A percentile compares a stretch with the other conserved stretches of the same genome.
Evolutionary conservation across 2,113 vertebrate species (phyloP).

Genomic region (Strix uralensis): DNA sequence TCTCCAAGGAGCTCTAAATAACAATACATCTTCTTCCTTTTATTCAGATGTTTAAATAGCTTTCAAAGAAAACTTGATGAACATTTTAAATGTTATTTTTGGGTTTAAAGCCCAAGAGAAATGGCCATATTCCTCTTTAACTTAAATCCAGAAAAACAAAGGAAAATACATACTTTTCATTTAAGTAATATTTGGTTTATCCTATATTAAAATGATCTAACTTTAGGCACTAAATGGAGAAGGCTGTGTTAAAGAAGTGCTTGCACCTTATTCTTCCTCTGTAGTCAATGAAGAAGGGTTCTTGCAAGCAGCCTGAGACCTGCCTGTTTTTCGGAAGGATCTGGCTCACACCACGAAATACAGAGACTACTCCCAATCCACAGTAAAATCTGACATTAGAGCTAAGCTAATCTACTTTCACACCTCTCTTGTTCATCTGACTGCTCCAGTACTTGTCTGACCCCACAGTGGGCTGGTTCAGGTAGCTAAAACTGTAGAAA

Average conservation of each 20-base stretch:
- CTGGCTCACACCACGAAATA: background rate
- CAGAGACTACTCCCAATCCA: background rate
- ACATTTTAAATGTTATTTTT: background rate
- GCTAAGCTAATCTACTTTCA: background rate
- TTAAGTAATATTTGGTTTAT: background rate
- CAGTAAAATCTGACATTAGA: background rate
- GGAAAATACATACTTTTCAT: background rate
- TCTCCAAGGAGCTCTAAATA: constrained; percentile 49
- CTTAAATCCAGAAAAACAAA: background rate
- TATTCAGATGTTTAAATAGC: constrained; percentile 43
- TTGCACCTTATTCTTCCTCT: background rate
- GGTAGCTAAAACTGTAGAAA: background rate
- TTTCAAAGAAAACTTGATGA: constrained; percentile 15
- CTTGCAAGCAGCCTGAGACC: background rate
- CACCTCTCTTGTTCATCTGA: background rate
- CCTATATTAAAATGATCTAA: background rate
- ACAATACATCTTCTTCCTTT: constrained; percentile 17
- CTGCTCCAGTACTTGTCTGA: background rate
- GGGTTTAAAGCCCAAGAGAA: background rate
- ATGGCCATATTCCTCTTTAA: background rate
- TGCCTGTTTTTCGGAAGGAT: background rate
- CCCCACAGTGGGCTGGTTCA: background rate
- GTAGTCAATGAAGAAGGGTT: background rate
- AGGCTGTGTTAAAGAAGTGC: background rate
- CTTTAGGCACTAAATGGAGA: background rate